phyloP scores from a whole-genome alignment of 2,888 invertebrate genomes.

The Pollenia angustigena region DNA sequence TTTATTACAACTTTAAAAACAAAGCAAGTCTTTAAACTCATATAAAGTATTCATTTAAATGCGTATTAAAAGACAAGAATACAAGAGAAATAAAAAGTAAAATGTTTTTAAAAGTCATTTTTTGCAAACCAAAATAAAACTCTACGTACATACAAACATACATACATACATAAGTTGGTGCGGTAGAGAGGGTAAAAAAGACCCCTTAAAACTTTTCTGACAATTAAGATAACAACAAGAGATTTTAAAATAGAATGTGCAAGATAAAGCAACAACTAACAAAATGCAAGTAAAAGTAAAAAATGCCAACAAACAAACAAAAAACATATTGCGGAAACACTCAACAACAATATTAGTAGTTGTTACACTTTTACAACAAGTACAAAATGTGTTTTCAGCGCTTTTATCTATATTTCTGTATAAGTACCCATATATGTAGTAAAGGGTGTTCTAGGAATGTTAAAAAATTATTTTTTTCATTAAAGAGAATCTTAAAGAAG shows the following conservation, averaged over 20 bases:
- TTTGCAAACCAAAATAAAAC: too few relatives aligned
- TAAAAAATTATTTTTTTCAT: background rate
- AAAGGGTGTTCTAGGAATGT: background rate
- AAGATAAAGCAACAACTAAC: background rate
- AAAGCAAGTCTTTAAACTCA: background rate
- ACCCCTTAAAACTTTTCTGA: background rate
- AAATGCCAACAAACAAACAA: too few relatives aligned
- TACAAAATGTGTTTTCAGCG: constrained; percentile 7
- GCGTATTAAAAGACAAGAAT: background rate
- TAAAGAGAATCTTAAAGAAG: background rate
- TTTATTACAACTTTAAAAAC: too few relatives aligned
- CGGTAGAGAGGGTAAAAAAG: background rate
- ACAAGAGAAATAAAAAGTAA: background rate
- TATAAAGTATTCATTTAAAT: background rate
- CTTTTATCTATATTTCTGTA: background rate
- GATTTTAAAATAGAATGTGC: constrained; percentile 11
- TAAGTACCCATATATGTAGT: background rate
- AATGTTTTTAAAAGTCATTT: background rate
- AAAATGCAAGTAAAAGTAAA: background rate
- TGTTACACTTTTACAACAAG: constrained; percentile 33
- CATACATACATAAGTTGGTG: background rate
- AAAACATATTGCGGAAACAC: background rate
- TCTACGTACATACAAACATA: too few relatives aligned
- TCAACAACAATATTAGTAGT: constrained; percentile 23
- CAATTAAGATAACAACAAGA: constrained; percentile 25